Base-by-base conservation (phyloP, 2,113 vertebrate species). In the Ifrita kowaldi region DNA sequence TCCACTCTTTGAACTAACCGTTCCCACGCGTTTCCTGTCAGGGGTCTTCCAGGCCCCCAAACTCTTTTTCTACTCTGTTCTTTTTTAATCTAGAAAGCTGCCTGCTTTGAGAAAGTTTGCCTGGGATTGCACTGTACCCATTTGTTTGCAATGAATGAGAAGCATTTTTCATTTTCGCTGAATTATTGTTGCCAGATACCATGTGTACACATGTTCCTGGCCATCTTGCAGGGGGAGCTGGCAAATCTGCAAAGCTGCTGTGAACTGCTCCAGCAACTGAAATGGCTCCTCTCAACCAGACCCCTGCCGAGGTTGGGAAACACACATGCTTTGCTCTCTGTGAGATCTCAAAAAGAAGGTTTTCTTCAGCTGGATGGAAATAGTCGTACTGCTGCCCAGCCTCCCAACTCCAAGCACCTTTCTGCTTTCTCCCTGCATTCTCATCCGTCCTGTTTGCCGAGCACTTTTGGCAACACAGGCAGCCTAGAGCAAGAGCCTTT, bases 111-210 rank as follows among this genome's bases (percentile, higher is more conserved):
- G 71, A 77, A 88, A 90, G 85, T 93, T 90, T 94, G 74, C 47
- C 68, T 84, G 88, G 49, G n/a, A 83, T 90, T 81, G 56, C 76
- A 88, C 90, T 94, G 87, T 93, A 88, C 39, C 44, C 96, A 88
- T 95, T 95, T 96, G 83, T 95, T 96, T 87, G 95, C 90, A 95
- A 86, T 93, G 95, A 97, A 96, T 94, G 76, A 81, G 85, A 87
- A 90, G 85, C 64, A 68, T 94, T 97, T 96, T 96, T 96, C 90
- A 93, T 96, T 93, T 96, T 96, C 4, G 12, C 73, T 84, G 76
- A 88, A 90, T 95, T 94, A 93, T 90, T 90, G 28, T 89, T 96
- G 94, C 96, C 90, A 95, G 92, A 96, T 92, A 93, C 73, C 91
- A 83, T 71, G 64, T 88, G 80, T 88, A 90, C 86, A 84, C 71